Percentiles rank a stretch among this genome's conserved stretches.
Evolutionary conservation across 1,140 invertebrate genomes (phyloP).

Genomic region (Drosophila prosaltans): DNA sequence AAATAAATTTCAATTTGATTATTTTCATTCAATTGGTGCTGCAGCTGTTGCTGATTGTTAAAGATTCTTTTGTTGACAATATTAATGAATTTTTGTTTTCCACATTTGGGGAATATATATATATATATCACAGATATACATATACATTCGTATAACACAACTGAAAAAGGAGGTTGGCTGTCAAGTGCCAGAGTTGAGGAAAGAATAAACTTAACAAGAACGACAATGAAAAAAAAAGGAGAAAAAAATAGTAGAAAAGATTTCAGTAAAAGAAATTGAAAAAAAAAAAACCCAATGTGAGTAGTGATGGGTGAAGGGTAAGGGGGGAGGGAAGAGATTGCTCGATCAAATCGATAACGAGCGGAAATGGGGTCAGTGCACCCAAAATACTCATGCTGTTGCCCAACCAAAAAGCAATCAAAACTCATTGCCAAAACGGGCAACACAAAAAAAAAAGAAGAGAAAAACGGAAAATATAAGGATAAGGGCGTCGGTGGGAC

Average conservation of each 20-base stretch:
- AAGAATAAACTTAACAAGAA: constrained; percentile 46
- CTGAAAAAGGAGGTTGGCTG: constrained; percentile 45
- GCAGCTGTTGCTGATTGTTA: constrained; percentile 1
- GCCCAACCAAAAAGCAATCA: constrained; percentile 76
- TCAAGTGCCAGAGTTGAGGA: constrained; percentile 69
- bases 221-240: neutral
- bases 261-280: constrained; percentile 22
- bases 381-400: constrained; percentile 60
- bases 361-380: constrained; percentile 78
- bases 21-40: constrained; percentile 1
- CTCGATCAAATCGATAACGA: constrained; percentile 73
- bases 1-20: constrained; percentile 60
- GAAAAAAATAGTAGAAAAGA: neutral
- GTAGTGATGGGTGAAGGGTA: neutral
- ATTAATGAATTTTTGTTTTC: constrained; percentile 47
- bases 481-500: constrained; percentile 17
- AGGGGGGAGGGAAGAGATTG: neutral
- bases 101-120: constrained; percentile 15
- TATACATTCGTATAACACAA: neutral
- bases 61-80: constrained; percentile 27
- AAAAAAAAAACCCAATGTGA: constrained; percentile 21
- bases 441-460: constrained; percentile 32
- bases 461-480: constrained; percentile 16
- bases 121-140: too few species aligned
- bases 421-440: constrained; percentile 78